Evolutionary conservation across 2,888 invertebrate species (phyloP).

Genomic region (Cecidostiba fungosa): DNA sequence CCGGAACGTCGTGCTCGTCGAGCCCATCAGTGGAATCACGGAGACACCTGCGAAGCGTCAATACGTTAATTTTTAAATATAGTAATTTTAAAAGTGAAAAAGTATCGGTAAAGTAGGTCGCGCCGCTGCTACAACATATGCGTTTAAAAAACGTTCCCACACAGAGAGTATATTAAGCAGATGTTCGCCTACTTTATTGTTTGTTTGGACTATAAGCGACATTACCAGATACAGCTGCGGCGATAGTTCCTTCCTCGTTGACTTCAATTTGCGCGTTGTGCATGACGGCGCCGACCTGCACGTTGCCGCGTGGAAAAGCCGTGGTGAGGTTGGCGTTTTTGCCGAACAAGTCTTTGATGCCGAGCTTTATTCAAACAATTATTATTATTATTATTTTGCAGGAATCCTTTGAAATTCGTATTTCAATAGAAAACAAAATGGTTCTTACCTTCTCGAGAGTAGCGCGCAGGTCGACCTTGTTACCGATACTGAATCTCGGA

Average conservation of each 20-base stretch:
- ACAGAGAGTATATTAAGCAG: neutral
- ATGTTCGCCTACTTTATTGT: neutral
- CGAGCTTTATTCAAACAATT: conserved; percentile 81
- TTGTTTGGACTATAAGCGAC: neutral
- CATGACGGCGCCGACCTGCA: conserved; percentile 82
- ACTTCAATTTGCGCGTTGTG: conserved; percentile 86
- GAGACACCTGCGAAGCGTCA: conserved; percentile 78
- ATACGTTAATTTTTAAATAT: neutral
- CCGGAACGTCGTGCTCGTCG: conserved; percentile 80
- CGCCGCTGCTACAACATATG: neutral
- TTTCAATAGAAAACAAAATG: conserved; percentile 7
- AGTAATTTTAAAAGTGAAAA: neutral
- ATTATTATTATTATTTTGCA: neutral
- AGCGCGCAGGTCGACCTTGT: conserved; percentile 81
- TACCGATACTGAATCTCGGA: conserved; percentile 85
- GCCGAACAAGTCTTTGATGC: conserved; percentile 83
- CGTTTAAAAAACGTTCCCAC: neutral
- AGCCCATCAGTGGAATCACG: conserved; percentile 84
- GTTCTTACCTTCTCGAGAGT: conserved; percentile 80
- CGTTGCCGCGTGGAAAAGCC: conserved; percentile 79
- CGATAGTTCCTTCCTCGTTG: conserved; percentile 85
- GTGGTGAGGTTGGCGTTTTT: conserved; percentile 83
- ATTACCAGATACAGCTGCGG: conserved; percentile 83
- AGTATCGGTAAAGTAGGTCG: neutral
- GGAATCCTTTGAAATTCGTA: no score